Base-by-base conservation (phyloP, 2,113 vertebrate species). In the Mormoops blainvillei region DNA sequence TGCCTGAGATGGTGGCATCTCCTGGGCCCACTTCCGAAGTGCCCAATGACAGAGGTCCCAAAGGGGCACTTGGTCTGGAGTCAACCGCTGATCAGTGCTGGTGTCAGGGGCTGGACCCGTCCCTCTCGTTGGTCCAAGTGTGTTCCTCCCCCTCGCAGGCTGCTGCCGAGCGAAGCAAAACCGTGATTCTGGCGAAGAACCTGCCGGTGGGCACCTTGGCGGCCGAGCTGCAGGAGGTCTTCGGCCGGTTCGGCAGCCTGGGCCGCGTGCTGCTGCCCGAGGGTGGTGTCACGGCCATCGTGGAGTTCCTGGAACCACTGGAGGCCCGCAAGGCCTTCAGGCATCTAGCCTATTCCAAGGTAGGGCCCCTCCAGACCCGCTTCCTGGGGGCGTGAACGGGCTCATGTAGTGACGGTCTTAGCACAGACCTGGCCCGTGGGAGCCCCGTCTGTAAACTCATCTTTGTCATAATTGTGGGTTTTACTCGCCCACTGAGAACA, bases 101-200 rank as follows among this genome's bases (percentile, higher is more conserved):
- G 28, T 4, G 13, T 13, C 6, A 0, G 9, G 7, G 15, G 12
- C 18, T 2, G 1, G 41, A 26, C 20, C 4, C 18, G 18, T 48
- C 38, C 22, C 0, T 45, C 15, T 56, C 19, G 0, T 38, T 0
- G 16, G 11, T 41, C 65, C 24, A 38, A 0, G 1, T 1, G 33
- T 11, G 2, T n/a, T 20, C 9, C 0, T 70, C 7, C 18, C 48
- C 8, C 33, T 9, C 33, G 0, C 94, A 99, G 99, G 99, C 99
- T 0, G 98, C 99, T 4, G 99, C 98, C 0, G 98, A 99, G 58
- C 98, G 99, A 73, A 99, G 99, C 96, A 99, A 98, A 93, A 98
- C 98, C 0, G 99, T 99, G 94, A 99, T 99, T 82, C 97, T 99
- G 96, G 99, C 98, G 15, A 99, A 99, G 98, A 99, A 99, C 97